Conservation (phyloP, 2,113 vertebrate species). For the Zeus faber region DNA sequence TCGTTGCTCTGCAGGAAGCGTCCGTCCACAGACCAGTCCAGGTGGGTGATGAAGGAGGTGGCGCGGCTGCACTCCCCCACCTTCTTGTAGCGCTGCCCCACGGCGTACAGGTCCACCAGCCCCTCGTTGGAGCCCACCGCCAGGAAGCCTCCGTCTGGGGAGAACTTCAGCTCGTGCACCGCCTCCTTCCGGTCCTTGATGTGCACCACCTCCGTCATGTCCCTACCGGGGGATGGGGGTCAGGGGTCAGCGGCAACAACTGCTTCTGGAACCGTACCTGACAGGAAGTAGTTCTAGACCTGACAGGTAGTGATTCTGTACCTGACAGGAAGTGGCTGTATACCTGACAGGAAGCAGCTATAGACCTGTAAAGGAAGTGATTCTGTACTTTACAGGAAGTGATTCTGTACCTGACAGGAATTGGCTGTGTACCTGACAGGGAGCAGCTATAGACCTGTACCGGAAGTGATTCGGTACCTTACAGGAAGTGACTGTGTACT, state of each 20-base stretch:
- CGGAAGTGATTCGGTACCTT: no score
- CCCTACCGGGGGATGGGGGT: conserved; percentile 69
- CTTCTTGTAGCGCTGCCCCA: conserved; percentile 93
- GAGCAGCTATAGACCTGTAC: no score
- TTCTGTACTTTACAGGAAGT: no score
- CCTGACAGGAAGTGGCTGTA: no score
- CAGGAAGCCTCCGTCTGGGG: conserved; percentile 89
- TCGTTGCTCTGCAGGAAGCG: conserved; percentile 95
- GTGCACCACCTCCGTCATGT: conserved; percentile 98
- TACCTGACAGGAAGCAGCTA: no score
- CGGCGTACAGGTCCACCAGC: conserved; percentile 88
- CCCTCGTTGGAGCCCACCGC: conserved; percentile 96
- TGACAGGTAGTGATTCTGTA: no score
- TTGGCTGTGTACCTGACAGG: no score
- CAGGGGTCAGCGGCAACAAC: background rate
- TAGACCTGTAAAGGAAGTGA: no score
- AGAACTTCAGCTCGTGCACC: conserved; percentile 97
- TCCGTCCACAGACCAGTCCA: conserved; percentile 96
- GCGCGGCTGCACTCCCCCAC: conserved; percentile 92
- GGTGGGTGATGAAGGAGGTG: conserved; percentile 91
- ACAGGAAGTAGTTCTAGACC: no score
- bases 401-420: no score
- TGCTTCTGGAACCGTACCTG: background rate
- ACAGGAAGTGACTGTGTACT: no score
- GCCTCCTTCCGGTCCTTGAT: conserved; percentile 97